Evolutionary conservation across 1,140 invertebrate species (phyloP), one percentile per base, ranked within the genome.

Genomic region (Andrena cerasifolii): DNA sequence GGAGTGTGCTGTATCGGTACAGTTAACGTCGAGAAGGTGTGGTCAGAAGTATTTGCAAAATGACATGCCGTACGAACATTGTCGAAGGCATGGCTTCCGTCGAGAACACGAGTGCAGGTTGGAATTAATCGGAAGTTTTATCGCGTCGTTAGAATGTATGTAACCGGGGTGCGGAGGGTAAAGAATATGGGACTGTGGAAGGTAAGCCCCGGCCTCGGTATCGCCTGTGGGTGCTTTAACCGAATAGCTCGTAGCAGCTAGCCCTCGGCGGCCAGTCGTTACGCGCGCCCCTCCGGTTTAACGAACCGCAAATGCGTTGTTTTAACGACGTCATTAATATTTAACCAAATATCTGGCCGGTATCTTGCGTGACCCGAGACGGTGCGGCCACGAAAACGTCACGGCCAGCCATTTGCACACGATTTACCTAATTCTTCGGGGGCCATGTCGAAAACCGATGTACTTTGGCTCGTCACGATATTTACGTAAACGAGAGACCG

Each of bases 301-400:
- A 92, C 89, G 90, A 91, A 92, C 91, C 91, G 89, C 91, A 92
- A 92, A 92, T 91, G 91, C 89, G 90, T 91, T 92, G 90, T 90
- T 92, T 92, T 92, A 92, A 92, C 91, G 91, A 92, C 89, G 89
- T 90, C 91, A 87, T 92, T 92, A 92, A 92, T 92, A 92, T 92
- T 92, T 91, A 92, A 92, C 90, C 83, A 91, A 92, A 92, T 92
- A 91, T 90, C 88, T 89, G 72, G 72, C 62, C 78, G 79, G 63
- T 80, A 70, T 66, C 54, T 86, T 65, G 78, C 83, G 77, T 83
- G 83, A 83, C 83, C 83, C 74, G 73, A 63, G 83, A 65, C 54
- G 63, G 31, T 82, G 67, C 58, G 83, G 76, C 79, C 75, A 71
- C 76, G 80, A 75, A 54, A 73, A 78, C 73, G 61, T 66, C 54